Base-by-base conservation (phyloP, 2,888 invertebrate species). In the Morpho helenor region DNA sequence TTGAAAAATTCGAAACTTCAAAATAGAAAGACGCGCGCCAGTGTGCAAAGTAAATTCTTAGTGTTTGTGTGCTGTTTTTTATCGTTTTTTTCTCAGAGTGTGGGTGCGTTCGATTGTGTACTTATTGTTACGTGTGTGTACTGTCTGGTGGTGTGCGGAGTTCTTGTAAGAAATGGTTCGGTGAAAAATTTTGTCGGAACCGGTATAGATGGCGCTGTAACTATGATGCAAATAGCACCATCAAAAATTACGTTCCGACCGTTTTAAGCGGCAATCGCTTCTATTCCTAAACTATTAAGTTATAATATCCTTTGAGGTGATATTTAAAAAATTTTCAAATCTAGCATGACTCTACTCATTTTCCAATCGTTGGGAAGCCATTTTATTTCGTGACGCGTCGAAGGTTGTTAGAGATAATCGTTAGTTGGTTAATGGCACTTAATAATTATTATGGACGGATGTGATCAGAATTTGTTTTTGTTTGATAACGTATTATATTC, bases 111-210 rank as follows among this genome's bases (percentile, higher is more conserved):
- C 84, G 82, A 87, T 88, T 88, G 87, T 90, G 80, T 84, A 72
- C 60, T 60, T 62, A 60, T 56, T 49, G 66, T 57, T 55, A 64
- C 49, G 40, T 42, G 43, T 56, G 63, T 70, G 82, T 78, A 77
- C 70, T 80, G 8, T 7, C 22, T 71, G 66, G 60, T 50, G 49
- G 85, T 84, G 83, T 80, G 83, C 57, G 79, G 65, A 73, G 80
- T 85, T 90, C 90, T 90, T 90, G 81, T 85, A 89, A 90, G 89
- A 90, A 88, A 89, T 85, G 84, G 83, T 85, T 85, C 82, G 79
- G 82, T 83, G 84, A 87, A 87, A 88, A 86, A 84, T 87, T 88
- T 87, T 84, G 82, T 79, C 69, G 80, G 79, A 82, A 82, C 81
- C 77, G 81, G 77, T 77, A 86, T 80, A 89, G 89, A 90, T 89